Base-by-base conservation (phyloP, 2,113 vertebrate species). In the Hyaena hyaena region DNA sequence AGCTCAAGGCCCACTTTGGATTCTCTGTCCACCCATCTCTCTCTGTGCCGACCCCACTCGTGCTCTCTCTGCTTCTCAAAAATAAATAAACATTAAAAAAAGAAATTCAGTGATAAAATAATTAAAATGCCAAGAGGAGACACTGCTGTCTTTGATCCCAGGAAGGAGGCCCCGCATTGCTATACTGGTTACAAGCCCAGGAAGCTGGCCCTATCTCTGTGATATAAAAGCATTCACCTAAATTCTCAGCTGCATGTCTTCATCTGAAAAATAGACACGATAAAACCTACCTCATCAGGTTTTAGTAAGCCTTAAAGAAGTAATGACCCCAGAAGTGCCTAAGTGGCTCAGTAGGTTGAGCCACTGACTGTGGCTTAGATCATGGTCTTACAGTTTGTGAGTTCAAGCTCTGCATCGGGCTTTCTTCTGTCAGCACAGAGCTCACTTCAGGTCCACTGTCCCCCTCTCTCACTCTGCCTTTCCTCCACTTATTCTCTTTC, bases 51-150 rank as follows among this genome's bases (percentile, higher is more conserved):
- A 61, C 0, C 0, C 21, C 7, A 61, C 21, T 61, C 2, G 21
- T 61, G 58, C 58, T 61, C 21, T 21, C 21, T 61, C 53, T 55
- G 50, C 12, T 21, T 61, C 58, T 61, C 58, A 61, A 61, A 23
- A 61, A 23, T 58, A 58, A 58, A 58, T 61, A 61, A 61, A 61
- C 55, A 58, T 58, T 58, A 5, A 19, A 58, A 58, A 58, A 55
- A 55, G 24, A 97, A 68, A 79, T 86, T 14, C 43, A 79, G n/a
- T 87, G 45, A 90, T 65, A 96, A 88, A 79, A 68, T 63, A 61
- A 50, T 87, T 28, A 77, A 79, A 79, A 66, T 50, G 26, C 68
- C 7, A 48, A 50, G 11, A 96, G 21, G 33, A 33, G 53, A n/a
- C 7, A 71, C 39, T 39, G 77, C 2, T 66, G 2, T 10, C 2